A percentile compares a stretch with the other conserved stretches of the same genome.
Conservation (phyloP, 2,113 vertebrate species). For the Ia io region DNA sequence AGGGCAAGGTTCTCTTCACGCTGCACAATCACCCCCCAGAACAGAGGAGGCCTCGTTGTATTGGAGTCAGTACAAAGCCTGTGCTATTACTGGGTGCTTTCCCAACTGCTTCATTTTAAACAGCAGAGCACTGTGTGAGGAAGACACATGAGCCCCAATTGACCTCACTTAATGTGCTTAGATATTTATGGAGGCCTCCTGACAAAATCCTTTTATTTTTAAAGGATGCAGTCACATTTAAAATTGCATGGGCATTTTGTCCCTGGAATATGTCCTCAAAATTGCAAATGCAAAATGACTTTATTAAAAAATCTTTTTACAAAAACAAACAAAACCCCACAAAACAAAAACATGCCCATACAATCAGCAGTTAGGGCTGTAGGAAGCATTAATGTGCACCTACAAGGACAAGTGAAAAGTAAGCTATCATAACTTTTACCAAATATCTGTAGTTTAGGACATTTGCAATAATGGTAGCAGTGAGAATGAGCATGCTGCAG, state of each 20-base stretch:
- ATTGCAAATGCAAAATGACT: constrained; percentile 29
- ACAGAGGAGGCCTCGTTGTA: neutral
- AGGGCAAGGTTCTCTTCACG: neutral
- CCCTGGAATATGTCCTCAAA: constrained; percentile 6
- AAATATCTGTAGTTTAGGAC: neutral
- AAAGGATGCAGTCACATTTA: constrained; percentile 18
- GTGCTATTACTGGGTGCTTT: constrained; percentile 19
- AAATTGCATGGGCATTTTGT: constrained; percentile 53
- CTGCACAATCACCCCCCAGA: neutral
- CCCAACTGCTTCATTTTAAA: constrained; percentile 13
- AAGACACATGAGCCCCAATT: constrained; percentile 32
- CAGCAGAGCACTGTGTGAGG: neutral
- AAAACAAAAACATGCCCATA: neutral
- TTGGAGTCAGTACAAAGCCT: neutral
- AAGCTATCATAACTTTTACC: neutral
- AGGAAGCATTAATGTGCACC: neutral
- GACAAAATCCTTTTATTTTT: constrained; percentile 3
- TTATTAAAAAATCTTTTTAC: constrained; percentile 16
- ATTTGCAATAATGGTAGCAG: neutral
- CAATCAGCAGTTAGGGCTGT: neutral
- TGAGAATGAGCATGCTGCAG: neutral
- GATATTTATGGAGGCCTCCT: constrained; percentile 60
- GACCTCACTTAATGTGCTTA: constrained; percentile 33
- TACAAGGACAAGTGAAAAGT: neutral
- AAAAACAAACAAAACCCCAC: neutral